A percentile compares a stretch with the other conserved stretches of the same genome.
Conservation (phyloP, 2,888 invertebrate species). For the Drosophila infuscata region DNA sequence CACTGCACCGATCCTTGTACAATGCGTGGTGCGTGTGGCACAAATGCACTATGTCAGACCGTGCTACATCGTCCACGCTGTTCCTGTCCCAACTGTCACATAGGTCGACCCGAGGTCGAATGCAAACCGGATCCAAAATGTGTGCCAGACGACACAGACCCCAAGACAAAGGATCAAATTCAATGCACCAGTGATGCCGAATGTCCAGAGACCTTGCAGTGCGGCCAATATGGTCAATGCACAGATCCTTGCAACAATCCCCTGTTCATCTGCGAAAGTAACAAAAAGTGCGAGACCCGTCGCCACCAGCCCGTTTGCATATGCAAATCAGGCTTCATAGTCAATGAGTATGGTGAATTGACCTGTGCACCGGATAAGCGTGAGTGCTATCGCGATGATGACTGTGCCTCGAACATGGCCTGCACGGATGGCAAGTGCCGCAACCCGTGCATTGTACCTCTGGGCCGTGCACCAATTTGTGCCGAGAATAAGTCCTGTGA, state of each 20-base stretch:
- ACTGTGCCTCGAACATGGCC: conserved; percentile 94
- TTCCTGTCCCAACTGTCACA: conserved; percentile 94
- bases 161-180: conserved; percentile 86
- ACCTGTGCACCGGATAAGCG: conserved; percentile 93
- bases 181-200: conserved; percentile 89
- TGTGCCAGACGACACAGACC: conserved; percentile 85
- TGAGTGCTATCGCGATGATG: conserved; percentile 92
- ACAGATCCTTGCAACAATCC: conserved; percentile 91
- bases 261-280: conserved; percentile 90
- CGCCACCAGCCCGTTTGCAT: conserved; percentile 94
- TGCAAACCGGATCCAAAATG: conserved; percentile 93
- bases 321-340: conserved; percentile 94
- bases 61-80: conserved; percentile 94
- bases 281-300: conserved; percentile 95
- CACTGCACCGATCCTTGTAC: conserved; percentile 96
- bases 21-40: conserved; percentile 94
- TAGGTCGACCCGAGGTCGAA: conserved; percentile 92
- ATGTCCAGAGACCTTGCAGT: conserved; percentile 91
- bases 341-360: conserved; percentile 94
- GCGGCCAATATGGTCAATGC: conserved; percentile 91
- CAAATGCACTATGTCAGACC: conserved; percentile 94
- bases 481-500: conserved; percentile 94
- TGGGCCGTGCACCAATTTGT: conserved; percentile 88
- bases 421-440: conserved; percentile 94
- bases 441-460: conserved; percentile 92